These are phyloP conservation scores for Callyntrura sp. DNA, from an alignment of 2,888 invertebrate genomes.

Conservation along the genomic window DNA sequence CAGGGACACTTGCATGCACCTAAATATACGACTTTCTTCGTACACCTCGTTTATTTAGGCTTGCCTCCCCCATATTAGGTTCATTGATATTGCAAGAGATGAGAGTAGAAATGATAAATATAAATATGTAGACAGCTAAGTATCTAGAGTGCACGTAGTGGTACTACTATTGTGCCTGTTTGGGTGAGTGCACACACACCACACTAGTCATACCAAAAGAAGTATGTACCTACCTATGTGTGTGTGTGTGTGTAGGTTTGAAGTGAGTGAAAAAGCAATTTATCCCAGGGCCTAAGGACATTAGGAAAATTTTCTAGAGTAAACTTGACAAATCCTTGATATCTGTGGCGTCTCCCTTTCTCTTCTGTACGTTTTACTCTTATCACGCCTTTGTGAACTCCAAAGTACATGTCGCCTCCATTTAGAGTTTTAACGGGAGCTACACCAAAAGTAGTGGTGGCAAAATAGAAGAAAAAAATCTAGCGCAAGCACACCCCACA, in stretches of 20 bases:
- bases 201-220: neutral
- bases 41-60: neutral
- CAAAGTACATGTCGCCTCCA: conserved; percentile 76
- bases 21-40: neutral
- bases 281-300: conserved; percentile 76
- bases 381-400: conserved; percentile 77
- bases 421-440: conserved; percentile 54
- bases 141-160: too few species aligned
- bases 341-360: conserved; percentile 72
- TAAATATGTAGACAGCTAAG: too few species aligned
- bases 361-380: conserved; percentile 66
- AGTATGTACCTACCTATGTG: neutral
- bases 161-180: too few species aligned
- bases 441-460: conserved; percentile 2
- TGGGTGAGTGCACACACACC: too few species aligned
- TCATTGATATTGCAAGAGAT: neutral
- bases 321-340: conserved; percentile 79
- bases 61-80: neutral
- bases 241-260: neutral
- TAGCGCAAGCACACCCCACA: neutral
- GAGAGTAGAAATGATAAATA: neutral
- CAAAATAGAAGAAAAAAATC: conserved; percentile 1
- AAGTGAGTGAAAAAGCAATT: conserved; percentile 66
- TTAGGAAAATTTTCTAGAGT: conserved; percentile 75
- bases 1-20: neutral